These are phyloP conservation scores for Melieria omissa DNA, from an alignment of 2,888 invertebrate species.

Conservation along the genomic window DNA sequence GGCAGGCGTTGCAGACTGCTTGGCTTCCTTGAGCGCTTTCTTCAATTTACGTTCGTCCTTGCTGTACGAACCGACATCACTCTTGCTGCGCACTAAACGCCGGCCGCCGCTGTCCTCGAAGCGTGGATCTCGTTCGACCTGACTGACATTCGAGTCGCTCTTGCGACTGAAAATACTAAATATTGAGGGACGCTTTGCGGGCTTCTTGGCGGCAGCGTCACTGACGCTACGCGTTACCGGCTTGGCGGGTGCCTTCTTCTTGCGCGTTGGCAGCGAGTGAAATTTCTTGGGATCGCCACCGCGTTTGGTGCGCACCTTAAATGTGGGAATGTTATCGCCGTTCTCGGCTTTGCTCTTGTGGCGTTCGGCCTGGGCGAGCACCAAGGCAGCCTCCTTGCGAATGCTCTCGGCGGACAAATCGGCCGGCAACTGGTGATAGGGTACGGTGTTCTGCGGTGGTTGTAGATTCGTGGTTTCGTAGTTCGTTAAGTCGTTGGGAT, in stretches of 20 bases:
- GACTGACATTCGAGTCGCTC: slow-evolving; percentile 69
- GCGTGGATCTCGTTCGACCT: slow-evolving; percentile 61
- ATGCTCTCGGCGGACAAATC: slow-evolving; percentile 78
- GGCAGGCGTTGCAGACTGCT: slow-evolving; percentile 14
- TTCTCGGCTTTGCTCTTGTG: slow-evolving; percentile 74
- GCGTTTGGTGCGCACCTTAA: slow-evolving; percentile 57
- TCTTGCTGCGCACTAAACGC: slow-evolving; percentile 72
- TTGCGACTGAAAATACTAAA: slow-evolving; percentile 74
- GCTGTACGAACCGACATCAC: slow-evolving; percentile 70
- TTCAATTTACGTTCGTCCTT: slow-evolving; percentile 50
- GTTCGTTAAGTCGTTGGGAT: slow-evolving; percentile 60
- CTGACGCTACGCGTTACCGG: slow-evolving; percentile 71
- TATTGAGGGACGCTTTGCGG: slow-evolving; percentile 72
- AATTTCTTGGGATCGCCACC: slow-evolving; percentile 68
- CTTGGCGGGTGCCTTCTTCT: slow-evolving; percentile 67
- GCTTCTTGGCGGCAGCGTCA: slow-evolving; percentile 67
- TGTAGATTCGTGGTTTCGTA: slow-evolving; percentile 62
- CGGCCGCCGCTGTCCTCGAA: slow-evolving; percentile 69
- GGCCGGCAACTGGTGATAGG: slow-evolving; percentile 72
- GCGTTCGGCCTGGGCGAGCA: slow-evolving; percentile 79
- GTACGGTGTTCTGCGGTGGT: slow-evolving; percentile 59
- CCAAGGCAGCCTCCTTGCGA: slow-evolving; percentile 80
- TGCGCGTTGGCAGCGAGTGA: slow-evolving; percentile 75
- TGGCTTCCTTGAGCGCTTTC: slow-evolving; percentile 46
- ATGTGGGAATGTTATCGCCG: slow-evolving; percentile 61